A percentile compares a stretch with the other conserved stretches of the same genome.
These are phyloP conservation scores for Lamproptera curius DNA, from an alignment of 2,888 invertebrate genomes.

Conservation along the genomic window DNA sequence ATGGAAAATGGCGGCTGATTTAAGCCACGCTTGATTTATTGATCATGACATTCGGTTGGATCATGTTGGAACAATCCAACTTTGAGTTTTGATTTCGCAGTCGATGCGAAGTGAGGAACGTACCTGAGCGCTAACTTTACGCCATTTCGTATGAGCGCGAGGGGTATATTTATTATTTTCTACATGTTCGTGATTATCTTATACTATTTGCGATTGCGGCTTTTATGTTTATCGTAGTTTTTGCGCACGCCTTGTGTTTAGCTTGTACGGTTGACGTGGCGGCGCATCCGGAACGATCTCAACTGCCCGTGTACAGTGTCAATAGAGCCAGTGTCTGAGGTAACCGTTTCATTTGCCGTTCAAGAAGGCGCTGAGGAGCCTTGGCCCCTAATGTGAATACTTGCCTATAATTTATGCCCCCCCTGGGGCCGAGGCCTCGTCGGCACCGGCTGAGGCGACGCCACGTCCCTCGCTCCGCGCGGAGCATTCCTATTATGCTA, in stretches of 20 bases:
- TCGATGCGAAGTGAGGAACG: slow-evolving; percentile 3
- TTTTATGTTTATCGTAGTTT: slow-evolving; percentile 9
- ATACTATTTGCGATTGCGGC: slow-evolving; percentile 6
- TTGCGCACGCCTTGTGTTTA: slow-evolving; percentile 6
- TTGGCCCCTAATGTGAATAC: slow-evolving; percentile 6
- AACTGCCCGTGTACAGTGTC: too few relatives aligned
- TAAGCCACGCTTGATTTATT: slow-evolving; percentile 2
- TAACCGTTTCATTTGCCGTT: too few relatives aligned
- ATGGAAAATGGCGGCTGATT: neutral
- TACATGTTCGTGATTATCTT: slow-evolving; percentile 3
- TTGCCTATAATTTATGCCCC: slow-evolving; percentile 13
- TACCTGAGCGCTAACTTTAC: slow-evolving; percentile 10
- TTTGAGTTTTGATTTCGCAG: slow-evolving; percentile 15
- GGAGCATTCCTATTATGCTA: slow-evolving; percentile 64
- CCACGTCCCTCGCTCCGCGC: slow-evolving; percentile 49
- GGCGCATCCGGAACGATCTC: slow-evolving; percentile 38
- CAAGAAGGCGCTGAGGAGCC: neutral
- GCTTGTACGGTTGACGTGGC: slow-evolving; percentile 53
- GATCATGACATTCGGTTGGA: slow-evolving; percentile 5
- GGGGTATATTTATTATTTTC: neutral
- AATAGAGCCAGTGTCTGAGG: too few relatives aligned
- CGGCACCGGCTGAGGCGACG: slow-evolving; percentile 6
- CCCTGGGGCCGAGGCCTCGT: neutral
- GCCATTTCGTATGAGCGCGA: slow-evolving; percentile 2
- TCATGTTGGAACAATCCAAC: neutral